Conservation (phyloP, 2,888 invertebrate species). For the Gryllus longicercus region DNA sequence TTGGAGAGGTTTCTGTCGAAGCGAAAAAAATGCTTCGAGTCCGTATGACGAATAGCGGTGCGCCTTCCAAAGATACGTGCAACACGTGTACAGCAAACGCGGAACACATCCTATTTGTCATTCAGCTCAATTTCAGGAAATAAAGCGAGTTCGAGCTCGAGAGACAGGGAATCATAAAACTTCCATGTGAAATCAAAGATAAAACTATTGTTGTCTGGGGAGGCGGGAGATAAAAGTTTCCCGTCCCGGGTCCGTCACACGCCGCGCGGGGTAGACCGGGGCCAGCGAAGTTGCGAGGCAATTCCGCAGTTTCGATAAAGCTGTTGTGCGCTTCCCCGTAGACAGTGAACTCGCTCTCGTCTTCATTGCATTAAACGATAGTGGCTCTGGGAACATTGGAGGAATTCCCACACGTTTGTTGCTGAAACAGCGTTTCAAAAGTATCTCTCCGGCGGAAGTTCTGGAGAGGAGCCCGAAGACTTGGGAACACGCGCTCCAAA, state of each 20-base stretch:
- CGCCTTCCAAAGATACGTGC: background rate
- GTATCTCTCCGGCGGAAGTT: background rate
- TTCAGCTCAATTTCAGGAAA: conserved; percentile 9
- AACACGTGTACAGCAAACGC: background rate
- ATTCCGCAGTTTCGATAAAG: background rate
- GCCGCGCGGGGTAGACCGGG: too few species aligned
- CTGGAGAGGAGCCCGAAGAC: background rate
- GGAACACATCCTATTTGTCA: background rate
- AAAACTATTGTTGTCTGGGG: background rate
- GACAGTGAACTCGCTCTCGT: background rate
- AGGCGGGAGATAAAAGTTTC: background rate
- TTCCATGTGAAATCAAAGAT: conserved; percentile 17
- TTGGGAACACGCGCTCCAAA: background rate
- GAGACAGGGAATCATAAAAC: conserved; percentile 17
- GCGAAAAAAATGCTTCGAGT: background rate
- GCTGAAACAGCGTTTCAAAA: conserved; percentile 6
- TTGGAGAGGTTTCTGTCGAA: background rate
- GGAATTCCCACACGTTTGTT: background rate
- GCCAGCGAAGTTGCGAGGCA: background rate
- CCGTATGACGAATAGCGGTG: background rate
- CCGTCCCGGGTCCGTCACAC: background rate
- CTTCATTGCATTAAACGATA: conserved; percentile 11
- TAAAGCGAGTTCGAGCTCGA: background rate
- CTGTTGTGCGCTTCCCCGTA: background rate
- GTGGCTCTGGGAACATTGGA: conserved; percentile 17